Conservation (phyloP, 2,888 invertebrate species). For the Carabus problematicus region DNA sequence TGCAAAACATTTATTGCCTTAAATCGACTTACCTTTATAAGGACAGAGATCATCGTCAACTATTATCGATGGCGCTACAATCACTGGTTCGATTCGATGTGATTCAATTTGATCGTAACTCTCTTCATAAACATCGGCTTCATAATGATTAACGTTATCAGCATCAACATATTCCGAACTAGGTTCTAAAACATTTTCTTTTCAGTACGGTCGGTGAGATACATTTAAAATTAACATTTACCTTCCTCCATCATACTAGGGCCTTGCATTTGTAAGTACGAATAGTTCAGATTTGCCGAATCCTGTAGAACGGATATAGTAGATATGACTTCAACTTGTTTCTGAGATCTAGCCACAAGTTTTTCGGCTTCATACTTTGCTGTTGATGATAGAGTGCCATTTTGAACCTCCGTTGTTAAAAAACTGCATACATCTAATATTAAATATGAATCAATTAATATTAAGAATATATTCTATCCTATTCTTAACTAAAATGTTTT, state of each 20-base stretch:
- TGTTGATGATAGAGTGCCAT: slow-evolving; percentile 42
- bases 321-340: slow-evolving; percentile 40
- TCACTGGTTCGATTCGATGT: background rate
- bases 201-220: too few species aligned
- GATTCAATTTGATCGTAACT: slow-evolving; percentile 1
- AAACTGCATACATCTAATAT: slow-evolving; percentile 46
- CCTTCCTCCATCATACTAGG: slow-evolving; percentile 7
- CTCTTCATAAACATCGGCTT: slow-evolving; percentile 17
- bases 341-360: slow-evolving; percentile 43
- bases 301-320: slow-evolving; percentile 26
- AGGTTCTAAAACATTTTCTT: slow-evolving; percentile 19
- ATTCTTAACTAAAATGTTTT: too few species aligned
- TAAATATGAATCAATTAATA: background rate
- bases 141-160: slow-evolving; percentile 17
- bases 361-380: slow-evolving; percentile 38
- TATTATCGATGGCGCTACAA: slow-evolving; percentile 9
- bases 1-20: background rate
- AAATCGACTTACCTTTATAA: slow-evolving; percentile 21
- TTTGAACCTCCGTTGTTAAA: slow-evolving; percentile 43
- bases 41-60: slow-evolving; percentile 19
- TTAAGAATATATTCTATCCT: too few species aligned
- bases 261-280: slow-evolving; percentile 29
- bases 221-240: background rate
- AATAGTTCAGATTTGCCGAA: slow-evolving; percentile 24
- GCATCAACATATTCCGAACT: slow-evolving; percentile 31